Percentiles rank a stretch among this genome's conserved stretches.
These are phyloP conservation scores for Porites cylindrica DNA, from an alignment of 92 coral and sea anemone species.

Conservation along the genomic window DNA sequence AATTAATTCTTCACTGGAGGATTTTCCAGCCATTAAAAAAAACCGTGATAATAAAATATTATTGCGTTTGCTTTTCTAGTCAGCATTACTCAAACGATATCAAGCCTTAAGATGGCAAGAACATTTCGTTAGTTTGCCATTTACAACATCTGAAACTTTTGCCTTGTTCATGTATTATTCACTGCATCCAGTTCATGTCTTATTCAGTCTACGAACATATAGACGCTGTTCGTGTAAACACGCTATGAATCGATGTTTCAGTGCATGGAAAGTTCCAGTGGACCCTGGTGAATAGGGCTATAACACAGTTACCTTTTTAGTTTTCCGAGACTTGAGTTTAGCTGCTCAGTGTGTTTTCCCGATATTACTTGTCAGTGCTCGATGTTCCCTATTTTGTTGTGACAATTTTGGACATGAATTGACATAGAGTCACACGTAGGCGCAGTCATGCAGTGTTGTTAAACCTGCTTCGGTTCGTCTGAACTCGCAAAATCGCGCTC, in stretches of 20 bases:
- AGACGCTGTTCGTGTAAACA: neutral
- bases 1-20: no score
- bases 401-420: neutral
- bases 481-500: constrained; percentile 1
- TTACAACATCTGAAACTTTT: no score
- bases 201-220: neutral
- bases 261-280: neutral
- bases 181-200: neutral
- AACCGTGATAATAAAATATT: no score
- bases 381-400: neutral
- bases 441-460: neutral
- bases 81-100: no score
- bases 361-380: neutral
- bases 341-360: neutral
- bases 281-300: neutral
- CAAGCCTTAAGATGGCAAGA: no score
- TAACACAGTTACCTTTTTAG: no score
- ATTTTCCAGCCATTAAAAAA: no score
- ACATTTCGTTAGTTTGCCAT: no score
- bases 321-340: no score
- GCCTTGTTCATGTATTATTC: no score
- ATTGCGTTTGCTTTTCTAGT: no score
- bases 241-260: neutral
- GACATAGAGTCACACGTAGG: neutral
- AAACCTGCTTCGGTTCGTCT: constrained; percentile 18